phyloP scores from a whole-genome alignment of 2,888 invertebrate species.

The Tetragonula carbonaria region DNA sequence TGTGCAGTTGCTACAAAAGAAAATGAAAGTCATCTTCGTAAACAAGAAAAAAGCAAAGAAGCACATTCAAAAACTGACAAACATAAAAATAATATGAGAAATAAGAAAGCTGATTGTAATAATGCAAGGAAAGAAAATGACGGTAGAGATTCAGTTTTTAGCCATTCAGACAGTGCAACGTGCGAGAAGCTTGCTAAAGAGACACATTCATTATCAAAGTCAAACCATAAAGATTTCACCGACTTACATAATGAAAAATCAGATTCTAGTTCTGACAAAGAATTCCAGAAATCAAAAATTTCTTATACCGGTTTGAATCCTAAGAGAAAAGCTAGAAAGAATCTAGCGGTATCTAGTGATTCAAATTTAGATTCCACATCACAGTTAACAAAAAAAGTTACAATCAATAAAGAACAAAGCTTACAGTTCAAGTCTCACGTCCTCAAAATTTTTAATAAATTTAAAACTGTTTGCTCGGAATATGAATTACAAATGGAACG shows the following conservation, averaged over 20 bases:
- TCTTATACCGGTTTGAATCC: conserved; percentile 21
- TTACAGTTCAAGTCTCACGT: conserved; percentile 32
- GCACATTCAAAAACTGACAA: neutral
- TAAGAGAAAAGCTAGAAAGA: conserved; percentile 20
- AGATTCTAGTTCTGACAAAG: conserved; percentile 73
- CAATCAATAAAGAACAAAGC: conserved; percentile 41
- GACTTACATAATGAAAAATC: neutral
- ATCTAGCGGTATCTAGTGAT: conserved; percentile 47
- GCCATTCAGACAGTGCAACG: neutral
- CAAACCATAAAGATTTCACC: neutral
- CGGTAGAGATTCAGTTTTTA: neutral
- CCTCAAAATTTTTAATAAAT: conserved; percentile 39
- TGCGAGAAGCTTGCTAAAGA: neutral
- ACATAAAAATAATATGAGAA: neutral
- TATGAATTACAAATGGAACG: conserved; percentile 54
- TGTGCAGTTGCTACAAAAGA: too few species aligned
- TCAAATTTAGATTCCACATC: conserved; percentile 37
- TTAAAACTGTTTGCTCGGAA: conserved; percentile 43
- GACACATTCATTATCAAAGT: neutral
- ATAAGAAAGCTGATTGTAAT: neutral
- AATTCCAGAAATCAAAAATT: conserved; percentile 66
- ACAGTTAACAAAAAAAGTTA: conserved; percentile 18
- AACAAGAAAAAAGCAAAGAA: neutral
- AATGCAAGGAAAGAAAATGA: neutral
- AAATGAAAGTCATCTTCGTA: neutral